Conservation (phyloP, 92 coral and sea anemone species). For the Phenganax stokvisi region DNA sequence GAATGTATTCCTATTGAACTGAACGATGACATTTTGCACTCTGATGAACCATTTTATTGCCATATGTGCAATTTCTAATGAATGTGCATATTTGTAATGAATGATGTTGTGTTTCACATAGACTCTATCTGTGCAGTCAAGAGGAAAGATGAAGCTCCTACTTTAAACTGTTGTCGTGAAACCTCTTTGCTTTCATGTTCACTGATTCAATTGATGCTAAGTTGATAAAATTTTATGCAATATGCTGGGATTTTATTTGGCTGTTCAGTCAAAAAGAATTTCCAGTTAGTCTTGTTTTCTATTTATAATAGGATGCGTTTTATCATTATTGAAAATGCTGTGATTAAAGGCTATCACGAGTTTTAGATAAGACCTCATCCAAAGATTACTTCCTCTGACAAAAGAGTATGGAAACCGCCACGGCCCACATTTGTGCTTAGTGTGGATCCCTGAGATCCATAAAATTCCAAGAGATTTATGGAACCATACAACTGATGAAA, state of each 20-base stretch:
- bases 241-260: too few species aligned
- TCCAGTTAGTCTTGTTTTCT: background rate
- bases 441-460: conserved; percentile 46
- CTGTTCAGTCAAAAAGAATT: background rate
- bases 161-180: too few species aligned
- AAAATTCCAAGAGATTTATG: conserved; percentile 30
- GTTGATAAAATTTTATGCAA: too few species aligned
- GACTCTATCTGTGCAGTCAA: too few species aligned
- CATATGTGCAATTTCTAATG: background rate
- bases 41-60: conserved; percentile 36
- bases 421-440: conserved; percentile 39
- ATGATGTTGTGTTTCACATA: too few species aligned
- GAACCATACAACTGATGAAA: conserved; percentile 40
- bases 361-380: background rate
- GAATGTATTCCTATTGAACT: conserved; percentile 45
- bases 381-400: conserved; percentile 10
- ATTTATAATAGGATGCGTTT: background rate
- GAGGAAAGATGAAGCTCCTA: too few species aligned
- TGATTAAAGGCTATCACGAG: background rate
- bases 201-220: too few species aligned
- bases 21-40: conserved; percentile 18
- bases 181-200: too few species aligned
- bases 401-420: conserved; percentile 42
- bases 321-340: background rate
- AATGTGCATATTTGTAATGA: conserved; percentile 27